Evolutionary conservation across 2,888 invertebrate genomes (phyloP), one percentile per base, ranked within the genome.

Genomic region (Papilio gigon): DNA sequence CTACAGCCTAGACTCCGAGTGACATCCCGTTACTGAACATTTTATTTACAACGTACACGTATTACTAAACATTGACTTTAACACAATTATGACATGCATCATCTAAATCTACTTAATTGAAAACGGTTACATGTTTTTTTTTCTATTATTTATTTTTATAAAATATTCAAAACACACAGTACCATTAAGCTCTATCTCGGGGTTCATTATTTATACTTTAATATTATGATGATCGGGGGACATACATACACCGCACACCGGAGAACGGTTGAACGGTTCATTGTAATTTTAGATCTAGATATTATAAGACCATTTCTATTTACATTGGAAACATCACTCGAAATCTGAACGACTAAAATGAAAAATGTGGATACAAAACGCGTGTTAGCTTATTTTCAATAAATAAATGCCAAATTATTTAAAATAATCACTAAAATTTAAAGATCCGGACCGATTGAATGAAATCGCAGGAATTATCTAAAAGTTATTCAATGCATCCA

Each of bases 171-270:
- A 82, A 79, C 74, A 78, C 79, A 82, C 75, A 75, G 30, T 56
- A 83, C 76, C 73, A 77, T 77, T 85, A 86, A 86, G 86, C 84
- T 86, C 84, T 83, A 84, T 72, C 76, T 76, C 75, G 83, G 83
- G 83, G 82, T 83, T 82, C 76, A 74, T 77, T 73, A 70, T 75
- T 53, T 22, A 65, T 64, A 40, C 61, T 64, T 42, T 42, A 47
- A 61, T 60, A 40, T 65, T 17, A 65, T 60, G 59, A 68, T 53
- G 50, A 53, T 53, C 47, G 22, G 60, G n/a, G n/a, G 40, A 65
- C 35, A 68, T 65, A 42, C 27, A 59, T 60, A 53, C 37, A 64
- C 27, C 47, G 40, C 30, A 60, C 59, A 68, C 53, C 22, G 60
- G 40, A 33, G 60, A 50, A 65, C 53, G 11, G 53, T 69, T 33